These are phyloP conservation scores for Pitangus sulphuratus DNA, from an alignment of 2,797 vertebrate species.

Conservation along the genomic window DNA sequence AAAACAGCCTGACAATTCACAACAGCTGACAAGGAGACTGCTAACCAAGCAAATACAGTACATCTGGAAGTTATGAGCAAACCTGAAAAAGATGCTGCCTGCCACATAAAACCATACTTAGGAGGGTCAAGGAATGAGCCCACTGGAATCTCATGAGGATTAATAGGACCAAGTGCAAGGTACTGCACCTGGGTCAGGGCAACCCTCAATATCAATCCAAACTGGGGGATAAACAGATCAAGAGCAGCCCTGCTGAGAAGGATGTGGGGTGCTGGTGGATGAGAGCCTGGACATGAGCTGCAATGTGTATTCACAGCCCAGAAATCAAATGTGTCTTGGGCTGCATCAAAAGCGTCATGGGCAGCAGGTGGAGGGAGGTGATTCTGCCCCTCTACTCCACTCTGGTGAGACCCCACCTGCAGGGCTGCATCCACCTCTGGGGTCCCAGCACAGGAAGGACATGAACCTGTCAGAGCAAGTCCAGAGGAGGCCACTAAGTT, in stretches of 20 bases:
- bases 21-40: not conserved
- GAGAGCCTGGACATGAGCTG: not conserved
- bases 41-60: not conserved
- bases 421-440: not conserved
- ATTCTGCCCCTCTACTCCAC: not conserved
- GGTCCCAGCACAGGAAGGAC: not conserved
- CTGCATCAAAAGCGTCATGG: not conserved
- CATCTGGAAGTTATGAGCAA: not conserved
- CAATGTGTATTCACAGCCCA: not conserved
- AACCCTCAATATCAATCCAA: accelerated
- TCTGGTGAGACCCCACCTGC: not conserved
- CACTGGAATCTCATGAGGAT: too few species aligned
- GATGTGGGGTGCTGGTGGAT: not conserved
- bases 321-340: not conserved
- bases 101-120: not conserved
- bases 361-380: not conserved
- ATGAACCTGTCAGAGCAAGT: not conserved
- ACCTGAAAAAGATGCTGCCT: not conserved
- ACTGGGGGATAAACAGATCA: not conserved
- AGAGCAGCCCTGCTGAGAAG: not conserved
- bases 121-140: not conserved
- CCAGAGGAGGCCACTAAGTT: not conserved
- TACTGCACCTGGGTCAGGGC: not conserved
- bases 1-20: not conserved
- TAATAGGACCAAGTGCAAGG: not conserved